Percentiles rank a stretch among this genome's conserved stretches.
Evolutionary conservation across 2,113 vertebrate species (phyloP).

Genomic region (Pluvialis apricaria): DNA sequence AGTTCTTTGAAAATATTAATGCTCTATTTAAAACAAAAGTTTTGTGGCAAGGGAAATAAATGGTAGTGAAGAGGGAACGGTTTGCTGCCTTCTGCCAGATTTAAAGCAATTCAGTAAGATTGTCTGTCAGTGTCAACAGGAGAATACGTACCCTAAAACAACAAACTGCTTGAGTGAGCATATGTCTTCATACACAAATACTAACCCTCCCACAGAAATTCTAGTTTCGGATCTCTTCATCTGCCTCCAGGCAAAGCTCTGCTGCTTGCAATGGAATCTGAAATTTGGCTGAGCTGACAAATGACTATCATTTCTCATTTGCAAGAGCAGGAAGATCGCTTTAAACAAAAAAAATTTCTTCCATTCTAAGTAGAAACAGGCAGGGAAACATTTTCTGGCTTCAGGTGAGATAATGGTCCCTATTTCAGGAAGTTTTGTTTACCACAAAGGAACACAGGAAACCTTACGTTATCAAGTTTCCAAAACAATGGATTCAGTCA

Average conservation of each 20-base stretch:
- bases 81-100: slow-evolving; percentile 23
- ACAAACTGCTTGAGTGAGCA: slow-evolving; percentile 28
- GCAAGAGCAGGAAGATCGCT: not conserved
- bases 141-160: slow-evolving; percentile 15
- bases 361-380: not conserved
- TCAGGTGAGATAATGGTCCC: slow-evolving; percentile 41
- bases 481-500: slow-evolving; percentile 2
- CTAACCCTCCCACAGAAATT: slow-evolving; percentile 51
- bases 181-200: slow-evolving; percentile 49
- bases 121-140: slow-evolving; percentile 44
- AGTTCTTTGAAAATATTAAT: slow-evolving; percentile 1
- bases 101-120: not conserved
- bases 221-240: slow-evolving; percentile 14
- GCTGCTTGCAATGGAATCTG: slow-evolving; percentile 9
- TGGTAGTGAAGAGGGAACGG: not conserved
- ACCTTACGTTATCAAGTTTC: not conserved
- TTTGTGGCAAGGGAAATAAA: not conserved
- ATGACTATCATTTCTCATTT: slow-evolving; percentile 37
- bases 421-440: slow-evolving; percentile 18
- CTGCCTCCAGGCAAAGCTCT: slow-evolving; percentile 49
- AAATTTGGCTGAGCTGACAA: slow-evolving; percentile 46
- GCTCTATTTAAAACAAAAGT: not conserved
- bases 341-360: not conserved
- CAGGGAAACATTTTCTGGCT: not conserved
- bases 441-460: slow-evolving; percentile 5